A percentile compares a stretch with the other conserved stretches of the same genome.
Conservation (phyloP, 1,140 invertebrate species). For the Drosophila busckii region DNA sequence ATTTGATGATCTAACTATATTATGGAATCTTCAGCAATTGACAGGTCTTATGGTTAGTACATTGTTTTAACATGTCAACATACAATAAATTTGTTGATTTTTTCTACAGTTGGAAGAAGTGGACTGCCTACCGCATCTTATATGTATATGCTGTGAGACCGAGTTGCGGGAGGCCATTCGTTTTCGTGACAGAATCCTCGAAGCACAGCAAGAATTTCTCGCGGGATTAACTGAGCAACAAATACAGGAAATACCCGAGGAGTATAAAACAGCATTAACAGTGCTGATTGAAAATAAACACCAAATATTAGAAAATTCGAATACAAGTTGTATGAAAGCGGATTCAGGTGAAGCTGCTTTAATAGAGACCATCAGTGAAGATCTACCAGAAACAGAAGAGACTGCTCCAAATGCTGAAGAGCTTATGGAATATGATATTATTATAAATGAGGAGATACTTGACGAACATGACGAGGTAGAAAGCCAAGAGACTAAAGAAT, state of each 20-base stretch:
- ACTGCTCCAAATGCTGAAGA: neutral
- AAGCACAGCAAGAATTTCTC: conserved; percentile 28
- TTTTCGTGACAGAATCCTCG: conserved; percentile 36
- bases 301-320: neutral
- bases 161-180: conserved; percentile 20
- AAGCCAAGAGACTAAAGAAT: neutral
- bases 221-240: conserved; percentile 18
- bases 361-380: conserved; percentile 2
- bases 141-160: conserved; percentile 38
- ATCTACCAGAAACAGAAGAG: neutral
- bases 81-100: neutral
- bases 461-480: conserved; percentile 1
- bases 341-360: neutral
- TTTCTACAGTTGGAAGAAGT: conserved; percentile 28
- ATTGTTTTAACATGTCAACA: neutral
- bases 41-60: conserved; percentile 39
- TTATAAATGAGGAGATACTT: conserved; percentile 8
- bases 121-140: conserved; percentile 24
- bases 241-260: conserved; percentile 9
- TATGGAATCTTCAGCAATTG: conserved; percentile 36
- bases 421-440: conserved; percentile 11
- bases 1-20: conserved; percentile 31
- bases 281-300: neutral
- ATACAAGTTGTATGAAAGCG: neutral
- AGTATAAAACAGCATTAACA: conserved; percentile 16